phyloP scores from a whole-genome alignment of 2,113 vertebrate species.

The Entomyzon cyanotis region DNA sequence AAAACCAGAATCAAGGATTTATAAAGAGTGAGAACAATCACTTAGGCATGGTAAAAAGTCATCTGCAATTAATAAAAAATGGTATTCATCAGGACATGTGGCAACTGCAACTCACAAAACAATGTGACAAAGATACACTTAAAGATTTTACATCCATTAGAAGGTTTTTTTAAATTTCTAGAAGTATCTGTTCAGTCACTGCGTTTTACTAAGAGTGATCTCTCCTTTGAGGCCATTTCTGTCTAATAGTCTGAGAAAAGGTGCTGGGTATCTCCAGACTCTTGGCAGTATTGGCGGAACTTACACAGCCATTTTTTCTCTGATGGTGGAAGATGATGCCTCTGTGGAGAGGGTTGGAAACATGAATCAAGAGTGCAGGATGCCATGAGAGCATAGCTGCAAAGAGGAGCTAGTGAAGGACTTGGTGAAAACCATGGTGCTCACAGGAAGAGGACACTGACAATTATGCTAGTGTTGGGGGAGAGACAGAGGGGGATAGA shows the following conservation, averaged over 20 bases:
- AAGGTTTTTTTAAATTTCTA: neutral
- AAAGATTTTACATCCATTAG: neutral
- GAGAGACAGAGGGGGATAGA: neutral
- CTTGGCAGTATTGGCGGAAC: neutral
- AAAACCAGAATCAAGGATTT: neutral
- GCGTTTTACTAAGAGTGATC: neutral
- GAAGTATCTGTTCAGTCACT: neutral
- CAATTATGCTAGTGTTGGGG: neutral
- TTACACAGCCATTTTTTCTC: neutral
- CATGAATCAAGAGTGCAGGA: neutral
- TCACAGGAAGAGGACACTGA: neutral
- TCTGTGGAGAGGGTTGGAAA: neutral
- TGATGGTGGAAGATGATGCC: neutral
- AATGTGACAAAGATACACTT: neutral
- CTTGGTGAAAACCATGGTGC: neutral
- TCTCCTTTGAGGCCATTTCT: neutral
- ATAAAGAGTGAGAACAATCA: neutral
- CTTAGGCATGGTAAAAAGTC: neutral
- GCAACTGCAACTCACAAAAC: neutral
- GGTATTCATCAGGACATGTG: neutral
- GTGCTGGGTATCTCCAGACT: neutral
- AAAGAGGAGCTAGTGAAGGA: neutral
- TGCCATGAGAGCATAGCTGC: neutral
- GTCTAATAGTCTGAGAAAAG: neutral
- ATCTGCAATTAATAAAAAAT: neutral